phyloP scores from a whole-genome alignment of 2,888 invertebrate genomes.

The Euphydryas editha region DNA sequence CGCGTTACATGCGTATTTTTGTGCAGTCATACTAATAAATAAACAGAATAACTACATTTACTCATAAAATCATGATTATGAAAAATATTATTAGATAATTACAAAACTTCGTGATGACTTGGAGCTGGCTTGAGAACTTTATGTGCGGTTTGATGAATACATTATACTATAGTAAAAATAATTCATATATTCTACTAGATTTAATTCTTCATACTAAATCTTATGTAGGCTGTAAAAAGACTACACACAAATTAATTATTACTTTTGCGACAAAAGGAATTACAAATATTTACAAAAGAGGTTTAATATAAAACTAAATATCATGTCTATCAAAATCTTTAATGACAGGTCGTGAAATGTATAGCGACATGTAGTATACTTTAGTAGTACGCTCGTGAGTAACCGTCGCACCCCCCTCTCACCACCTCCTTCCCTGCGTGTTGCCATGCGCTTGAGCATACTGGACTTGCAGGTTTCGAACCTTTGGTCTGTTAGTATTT shows the following conservation, averaged over 20 bases:
- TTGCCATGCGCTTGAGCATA: slow-evolving; percentile 40
- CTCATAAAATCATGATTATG: neutral
- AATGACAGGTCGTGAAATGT: slow-evolving; percentile 24
- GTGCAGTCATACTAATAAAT: slow-evolving; percentile 27
- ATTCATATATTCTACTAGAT: too few species aligned
- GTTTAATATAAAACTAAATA: neutral
- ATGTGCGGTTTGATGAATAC: too few species aligned
- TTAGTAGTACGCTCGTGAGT: slow-evolving; percentile 28
- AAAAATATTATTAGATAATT: too few species aligned
- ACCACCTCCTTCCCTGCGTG: slow-evolving; percentile 10
- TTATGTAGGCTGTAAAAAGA: too few species aligned
- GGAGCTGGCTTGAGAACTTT: too few species aligned
- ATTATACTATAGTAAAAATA: too few species aligned
- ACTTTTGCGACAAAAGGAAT: too few species aligned
- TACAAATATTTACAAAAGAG: too few species aligned
- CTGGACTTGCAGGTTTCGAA: slow-evolving; percentile 38
- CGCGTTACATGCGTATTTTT: slow-evolving; percentile 53
- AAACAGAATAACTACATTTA: neutral
- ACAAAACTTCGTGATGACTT: too few species aligned
- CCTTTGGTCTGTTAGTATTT: slow-evolving; percentile 20
- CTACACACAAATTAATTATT: too few species aligned
- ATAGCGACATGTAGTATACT: slow-evolving; percentile 21
- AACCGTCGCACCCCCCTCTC: slow-evolving; percentile 16
- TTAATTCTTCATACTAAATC: too few species aligned
- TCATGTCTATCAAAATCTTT: neutral